phyloP scores from a whole-genome alignment of 1,140 invertebrate genomes.

The Physella acuta region DNA sequence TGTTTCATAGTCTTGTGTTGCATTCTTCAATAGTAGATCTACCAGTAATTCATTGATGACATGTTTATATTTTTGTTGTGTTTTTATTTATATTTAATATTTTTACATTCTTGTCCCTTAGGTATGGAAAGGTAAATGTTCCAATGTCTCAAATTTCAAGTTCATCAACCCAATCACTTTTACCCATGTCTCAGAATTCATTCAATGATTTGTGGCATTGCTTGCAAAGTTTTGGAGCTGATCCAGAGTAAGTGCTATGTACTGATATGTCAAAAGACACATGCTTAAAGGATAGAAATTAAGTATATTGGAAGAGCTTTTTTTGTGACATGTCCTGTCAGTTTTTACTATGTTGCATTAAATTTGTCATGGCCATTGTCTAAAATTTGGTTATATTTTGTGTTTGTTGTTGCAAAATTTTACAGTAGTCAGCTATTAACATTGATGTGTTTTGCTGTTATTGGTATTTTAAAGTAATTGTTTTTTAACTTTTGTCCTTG shows the following conservation, averaged over 20 bases:
- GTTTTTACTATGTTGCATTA: background rate
- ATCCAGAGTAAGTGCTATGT: too few relatives aligned
- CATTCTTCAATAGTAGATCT: background rate
- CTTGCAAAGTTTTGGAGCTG: background rate
- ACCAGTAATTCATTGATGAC: background rate
- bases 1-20: background rate
- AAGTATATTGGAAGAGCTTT: too few relatives aligned
- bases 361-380: background rate
- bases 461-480: background rate
- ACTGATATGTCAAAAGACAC: too few relatives aligned
- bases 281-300: too few relatives aligned
- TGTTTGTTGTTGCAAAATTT: background rate
- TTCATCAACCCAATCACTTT: background rate
- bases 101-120: background rate
- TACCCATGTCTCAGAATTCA: constrained; percentile 13
- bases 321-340: background rate
- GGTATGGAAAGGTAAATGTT: constrained; percentile 10
- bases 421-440: background rate
- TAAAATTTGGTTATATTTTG: background rate
- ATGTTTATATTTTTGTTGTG: background rate
- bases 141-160: constrained; percentile 20
- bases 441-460: background rate
- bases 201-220: constrained; percentile 7
- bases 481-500: background rate
- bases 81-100: background rate